These are phyloP conservation scores for Diachasmimorpha longicaudata DNA, from an alignment of 1,140 invertebrate genomes.

Conservation along the genomic window DNA sequence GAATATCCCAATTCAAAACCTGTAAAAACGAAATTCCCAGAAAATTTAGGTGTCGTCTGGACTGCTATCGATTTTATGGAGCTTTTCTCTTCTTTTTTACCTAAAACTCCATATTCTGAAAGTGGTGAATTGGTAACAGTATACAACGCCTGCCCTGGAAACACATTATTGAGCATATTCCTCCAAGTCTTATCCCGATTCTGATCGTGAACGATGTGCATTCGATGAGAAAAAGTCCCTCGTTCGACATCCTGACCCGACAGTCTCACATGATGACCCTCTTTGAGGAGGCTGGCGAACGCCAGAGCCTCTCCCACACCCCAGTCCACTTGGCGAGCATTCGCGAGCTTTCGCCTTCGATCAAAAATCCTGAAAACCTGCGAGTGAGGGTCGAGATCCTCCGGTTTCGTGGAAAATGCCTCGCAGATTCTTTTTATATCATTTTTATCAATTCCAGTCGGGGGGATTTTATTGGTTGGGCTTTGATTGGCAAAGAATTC, in stretches of 20 bases:
- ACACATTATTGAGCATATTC: slow-evolving; percentile 71
- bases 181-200: slow-evolving; percentile 71
- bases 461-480: slow-evolving; percentile 63
- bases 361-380: slow-evolving; percentile 67
- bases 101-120: slow-evolving; percentile 78
- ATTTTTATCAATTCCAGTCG: slow-evolving; percentile 37
- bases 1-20: slow-evolving; percentile 88
- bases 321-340: slow-evolving; percentile 78
- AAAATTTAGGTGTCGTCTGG: too few relatives aligned
- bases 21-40: slow-evolving; percentile 25
- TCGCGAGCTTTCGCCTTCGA: slow-evolving; percentile 71
- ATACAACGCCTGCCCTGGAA: slow-evolving; percentile 77
- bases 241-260: slow-evolving; percentile 89
- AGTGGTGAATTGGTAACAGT: slow-evolving; percentile 82
- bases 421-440: slow-evolving; percentile 57
- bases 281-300: slow-evolving; percentile 77
- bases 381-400: slow-evolving; percentile 63
- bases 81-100: slow-evolving; percentile 39
- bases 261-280: slow-evolving; percentile 67
- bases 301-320: slow-evolving; percentile 84
- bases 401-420: slow-evolving; percentile 72
- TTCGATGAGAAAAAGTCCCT: slow-evolving; percentile 82
- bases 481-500: slow-evolving; percentile 67
- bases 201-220: slow-evolving; percentile 87
- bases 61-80: too few relatives aligned